Evolutionary conservation across 2,113 vertebrate genomes (phyloP).

Genomic region (Anolis sagrei): DNA sequence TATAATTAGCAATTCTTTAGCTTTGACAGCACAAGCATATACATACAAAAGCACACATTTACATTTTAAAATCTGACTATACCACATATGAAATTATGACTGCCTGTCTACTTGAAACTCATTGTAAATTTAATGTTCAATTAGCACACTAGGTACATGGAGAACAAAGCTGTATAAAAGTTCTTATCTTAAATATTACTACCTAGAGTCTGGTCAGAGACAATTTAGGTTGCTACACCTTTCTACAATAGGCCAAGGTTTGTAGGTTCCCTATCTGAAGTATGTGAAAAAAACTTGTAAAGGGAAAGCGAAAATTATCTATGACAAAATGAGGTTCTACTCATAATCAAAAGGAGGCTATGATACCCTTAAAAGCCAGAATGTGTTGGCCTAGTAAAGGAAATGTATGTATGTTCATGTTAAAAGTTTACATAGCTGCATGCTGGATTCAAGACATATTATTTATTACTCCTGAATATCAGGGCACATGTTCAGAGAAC

Average conservation of each 20-base stretch:
- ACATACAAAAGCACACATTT: background rate
- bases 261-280: background rate
- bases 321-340: background rate
- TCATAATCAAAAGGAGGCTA: background rate
- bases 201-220: background rate
- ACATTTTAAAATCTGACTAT: background rate
- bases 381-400: background rate
- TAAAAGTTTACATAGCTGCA: conserved; percentile 5
- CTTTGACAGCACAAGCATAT: background rate
- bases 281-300: background rate
- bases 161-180: background rate
- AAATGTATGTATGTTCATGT: background rate
- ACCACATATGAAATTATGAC: background rate
- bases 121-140: background rate
- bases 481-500: conserved; percentile 5
- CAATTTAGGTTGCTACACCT: background rate
- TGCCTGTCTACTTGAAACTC: background rate
- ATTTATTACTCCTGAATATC: fast-evolving
- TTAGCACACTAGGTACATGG: background rate
- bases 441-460: background rate
- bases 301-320: background rate
- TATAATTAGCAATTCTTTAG: conserved; percentile 3
- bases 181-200: background rate
- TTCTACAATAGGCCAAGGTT: background rate
- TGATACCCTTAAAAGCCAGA: background rate